phyloP scores from a whole-genome alignment of 2,797 vertebrate species.

The Macroramphosus scolopax region DNA sequence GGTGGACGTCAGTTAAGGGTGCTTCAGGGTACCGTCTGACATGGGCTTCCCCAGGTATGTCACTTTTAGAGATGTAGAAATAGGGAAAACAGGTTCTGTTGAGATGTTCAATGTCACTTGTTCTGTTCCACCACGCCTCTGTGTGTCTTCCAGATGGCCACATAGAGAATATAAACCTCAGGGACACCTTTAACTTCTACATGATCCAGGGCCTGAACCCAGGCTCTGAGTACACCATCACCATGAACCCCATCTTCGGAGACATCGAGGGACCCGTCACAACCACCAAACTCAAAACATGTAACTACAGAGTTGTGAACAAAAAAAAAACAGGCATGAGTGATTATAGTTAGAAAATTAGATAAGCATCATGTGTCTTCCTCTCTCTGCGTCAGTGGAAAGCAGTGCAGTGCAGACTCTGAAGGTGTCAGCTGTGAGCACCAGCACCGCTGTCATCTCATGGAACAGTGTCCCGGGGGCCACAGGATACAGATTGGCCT shows the following conservation, averaged over 20 bases:
- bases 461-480: conserved; percentile 87
- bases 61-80: too few relatives aligned
- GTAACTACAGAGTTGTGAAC: conserved; percentile 66
- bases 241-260: conserved; percentile 88
- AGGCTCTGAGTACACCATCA: conserved; percentile 81
- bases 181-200: conserved; percentile 82
- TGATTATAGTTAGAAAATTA: too few relatives aligned
- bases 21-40: conserved; percentile 88
- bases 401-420: conserved; percentile 83
- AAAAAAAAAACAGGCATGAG: too few relatives aligned
- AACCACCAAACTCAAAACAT: conserved; percentile 70
- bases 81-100: too few relatives aligned
- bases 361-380: too few relatives aligned
- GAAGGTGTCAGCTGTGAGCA: conserved; percentile 81
- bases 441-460: conserved; percentile 75
- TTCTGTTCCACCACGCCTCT: neutral
- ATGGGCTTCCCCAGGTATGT: conserved; percentile 80
- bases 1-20: conserved; percentile 83
- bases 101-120: too few relatives aligned
- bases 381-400: conserved; percentile 76
- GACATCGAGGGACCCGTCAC: conserved; percentile 83
- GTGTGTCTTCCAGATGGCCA: conserved; percentile 75
- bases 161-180: conserved; percentile 85
- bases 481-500: conserved; percentile 86
- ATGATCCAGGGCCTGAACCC: conserved; percentile 87